Evolutionary conservation across 1,140 invertebrate genomes (phyloP), one percentile per base, ranked within the genome.

Genomic region (Sipha flava): DNA sequence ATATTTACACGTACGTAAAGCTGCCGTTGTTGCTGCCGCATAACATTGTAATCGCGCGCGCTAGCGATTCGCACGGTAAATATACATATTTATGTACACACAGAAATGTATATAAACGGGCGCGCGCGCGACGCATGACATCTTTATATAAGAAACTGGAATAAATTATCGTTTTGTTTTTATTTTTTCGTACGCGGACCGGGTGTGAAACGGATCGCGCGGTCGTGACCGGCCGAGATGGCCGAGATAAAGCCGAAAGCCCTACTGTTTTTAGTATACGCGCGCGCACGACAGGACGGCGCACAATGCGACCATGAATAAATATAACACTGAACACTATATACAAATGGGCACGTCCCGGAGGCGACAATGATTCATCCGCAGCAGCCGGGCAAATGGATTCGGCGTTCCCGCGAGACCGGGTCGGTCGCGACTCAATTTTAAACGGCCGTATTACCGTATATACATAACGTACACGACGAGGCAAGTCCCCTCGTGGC

Each of bases 331-430:
- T 18, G 31, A 18, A 34, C 16, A 5, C 10, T 23, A 21, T 37
- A 73, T 73, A 77, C 73, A 45, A 77, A 77, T 59, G 73, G 73
- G 73, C 52, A 43, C 73, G 34, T 77, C 73, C 73, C 34, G 21
- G 10, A 59, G 52, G 73, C 73, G 73, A 77, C 73, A 75, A 75
- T 75, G 72, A 75, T 75, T 75, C 72, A 75, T 75, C 72, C 72
- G 72, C 3, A 16, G 64, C 21, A n/a, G n/a, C 62, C 18, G 34
- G 40, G 64, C 26, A 70, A 57, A 66, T 43, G 70, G 52, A 47
- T 40, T 18, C 29, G 37, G 70, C 57, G 54, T 59, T 75, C 80
- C 66, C 54, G 34, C 45, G 72, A 75, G 72, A 52, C n/a, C 47
- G 64, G 43, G 10, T 37, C n/a, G 34, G 64, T 23, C 64, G 64